Evolutionary conservation across 2,888 invertebrate species (phyloP), one percentile per base, ranked within the genome.

Genomic region (Metacarcinus magister): DNA sequence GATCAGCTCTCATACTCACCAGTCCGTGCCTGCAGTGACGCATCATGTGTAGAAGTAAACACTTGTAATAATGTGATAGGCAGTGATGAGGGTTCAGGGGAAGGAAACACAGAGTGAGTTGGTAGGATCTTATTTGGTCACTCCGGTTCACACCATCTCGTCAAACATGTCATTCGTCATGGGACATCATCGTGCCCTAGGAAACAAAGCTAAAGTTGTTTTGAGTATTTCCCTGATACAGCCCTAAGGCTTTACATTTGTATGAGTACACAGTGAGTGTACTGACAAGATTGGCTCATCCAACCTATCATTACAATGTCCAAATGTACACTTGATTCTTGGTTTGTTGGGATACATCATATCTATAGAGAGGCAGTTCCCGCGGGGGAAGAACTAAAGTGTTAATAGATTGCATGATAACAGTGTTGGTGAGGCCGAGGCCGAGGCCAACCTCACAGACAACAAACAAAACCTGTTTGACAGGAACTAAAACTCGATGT

Each of bases 141-240:
- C 87, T 87, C 87, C 3, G 87, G 87, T 87, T 87, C 87, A 39
- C 87, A 87, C 39, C 16, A 19, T n/a, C 13, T 87, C 39, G 10
- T 87, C 87, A 32, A 87, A 87, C 87, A 87, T 87, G 2, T 87
- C 87, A 87, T 87, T 87, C 39, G 39, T 87, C 8, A 39, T 16
- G 87, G 87, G 39, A 87, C 87, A 87, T 39, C 39, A 32, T 16
- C 2, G n/a, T 16, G 87, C 39, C 87, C 87, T 39, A 87, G 16
- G 32, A 39, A 87, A 87, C 87, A 87, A 87, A 87, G 39, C 23
- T 54, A 7, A 87, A 87, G 87, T 39, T 39, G 19, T 87, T 87
- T 32, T 19, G 19, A 87, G 87, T 87, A 87, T 39, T 87, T 87
- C 87, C 87, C 87, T 87, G 87, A 87, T 39, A 32, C 87, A 87